A percentile compares a stretch with the other conserved stretches of the same genome.
Evolutionary conservation across 2,888 invertebrate genomes (phyloP).

Genomic region (Caenorhabditis angaria): DNA sequence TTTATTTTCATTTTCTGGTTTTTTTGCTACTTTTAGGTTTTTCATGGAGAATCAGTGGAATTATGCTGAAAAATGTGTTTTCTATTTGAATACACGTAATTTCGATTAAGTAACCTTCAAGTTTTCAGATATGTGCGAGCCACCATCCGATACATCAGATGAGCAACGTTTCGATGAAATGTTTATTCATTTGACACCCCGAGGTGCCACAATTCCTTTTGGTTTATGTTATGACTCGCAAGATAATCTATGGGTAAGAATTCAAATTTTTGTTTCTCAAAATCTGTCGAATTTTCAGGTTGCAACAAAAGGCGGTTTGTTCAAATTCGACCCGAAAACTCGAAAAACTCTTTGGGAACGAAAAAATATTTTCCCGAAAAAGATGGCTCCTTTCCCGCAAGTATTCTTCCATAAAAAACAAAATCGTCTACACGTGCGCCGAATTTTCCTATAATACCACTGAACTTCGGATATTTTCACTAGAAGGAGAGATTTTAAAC

Average conservation of each 20-base stretch:
- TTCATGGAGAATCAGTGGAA: neutral
- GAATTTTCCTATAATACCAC: conserved; percentile 61
- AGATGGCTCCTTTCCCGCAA: conserved; percentile 68
- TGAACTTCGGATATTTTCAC: conserved; percentile 54
- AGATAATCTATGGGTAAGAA: conserved; percentile 55
- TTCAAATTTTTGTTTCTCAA: too few relatives aligned
- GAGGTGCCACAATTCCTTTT: conserved; percentile 66
- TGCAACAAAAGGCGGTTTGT: conserved; percentile 39
- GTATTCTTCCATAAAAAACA: conserved; percentile 53
- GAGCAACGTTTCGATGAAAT: conserved; percentile 70
- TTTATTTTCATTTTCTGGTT: conserved; percentile 6
- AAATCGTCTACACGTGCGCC: conserved; percentile 35
- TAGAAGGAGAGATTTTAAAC: conserved; percentile 60
- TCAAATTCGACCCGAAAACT: conserved; percentile 61
- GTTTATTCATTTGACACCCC: conserved; percentile 65
- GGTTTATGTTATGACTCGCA: conserved; percentile 58
- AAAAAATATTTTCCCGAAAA: conserved; percentile 66
- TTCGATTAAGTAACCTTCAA: neutral
- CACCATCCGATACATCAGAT: conserved; percentile 67
- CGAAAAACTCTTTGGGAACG: conserved; percentile 49
- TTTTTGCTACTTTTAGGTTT: neutral
- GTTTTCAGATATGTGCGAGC: conserved; percentile 55
- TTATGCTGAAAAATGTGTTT: neutral
- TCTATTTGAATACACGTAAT: neutral
- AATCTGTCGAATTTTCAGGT: too few relatives aligned